Evolutionary conservation across 2,888 invertebrate species (phyloP).

Genomic region (Poecilus cupreus): DNA sequence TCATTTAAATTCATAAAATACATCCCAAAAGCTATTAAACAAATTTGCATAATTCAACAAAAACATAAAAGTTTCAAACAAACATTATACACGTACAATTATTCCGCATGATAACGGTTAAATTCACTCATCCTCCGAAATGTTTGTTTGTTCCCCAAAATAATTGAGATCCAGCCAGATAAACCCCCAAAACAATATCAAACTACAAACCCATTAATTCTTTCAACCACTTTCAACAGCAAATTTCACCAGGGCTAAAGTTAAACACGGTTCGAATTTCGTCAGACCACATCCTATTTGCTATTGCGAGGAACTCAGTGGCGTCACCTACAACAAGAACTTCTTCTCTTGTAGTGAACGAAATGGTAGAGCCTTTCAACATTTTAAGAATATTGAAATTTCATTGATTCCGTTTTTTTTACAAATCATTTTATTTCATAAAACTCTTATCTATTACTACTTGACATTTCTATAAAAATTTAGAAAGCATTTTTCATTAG

Average conservation of each 20-base stretch:
- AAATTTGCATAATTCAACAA: slow-evolving; percentile 25
- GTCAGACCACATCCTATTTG: background rate
- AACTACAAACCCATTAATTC: background rate
- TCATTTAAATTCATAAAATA: background rate
- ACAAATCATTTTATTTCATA: no score
- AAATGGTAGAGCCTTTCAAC: no score
- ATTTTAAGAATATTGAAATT: no score
- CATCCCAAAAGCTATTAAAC: background rate
- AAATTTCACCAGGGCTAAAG: background rate
- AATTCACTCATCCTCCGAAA: background rate
- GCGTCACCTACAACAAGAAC: no score
- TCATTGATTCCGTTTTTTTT: no score
- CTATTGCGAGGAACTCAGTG: background rate
- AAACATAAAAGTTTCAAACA: slow-evolving; percentile 13
- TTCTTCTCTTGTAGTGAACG: no score
- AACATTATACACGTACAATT: background rate
- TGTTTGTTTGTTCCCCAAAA: background rate
- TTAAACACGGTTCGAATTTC: background rate
- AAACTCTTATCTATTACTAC: no score
- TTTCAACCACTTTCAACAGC: background rate
- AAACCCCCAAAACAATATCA: background rate
- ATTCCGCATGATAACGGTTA: background rate
- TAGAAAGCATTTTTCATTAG: no score
- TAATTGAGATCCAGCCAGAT: background rate
- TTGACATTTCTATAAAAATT: no score